A percentile compares a stretch with the other conserved stretches of the same genome.
Conservation (phyloP, 2,888 invertebrate species). For the Pyrochroa serraticornis region DNA sequence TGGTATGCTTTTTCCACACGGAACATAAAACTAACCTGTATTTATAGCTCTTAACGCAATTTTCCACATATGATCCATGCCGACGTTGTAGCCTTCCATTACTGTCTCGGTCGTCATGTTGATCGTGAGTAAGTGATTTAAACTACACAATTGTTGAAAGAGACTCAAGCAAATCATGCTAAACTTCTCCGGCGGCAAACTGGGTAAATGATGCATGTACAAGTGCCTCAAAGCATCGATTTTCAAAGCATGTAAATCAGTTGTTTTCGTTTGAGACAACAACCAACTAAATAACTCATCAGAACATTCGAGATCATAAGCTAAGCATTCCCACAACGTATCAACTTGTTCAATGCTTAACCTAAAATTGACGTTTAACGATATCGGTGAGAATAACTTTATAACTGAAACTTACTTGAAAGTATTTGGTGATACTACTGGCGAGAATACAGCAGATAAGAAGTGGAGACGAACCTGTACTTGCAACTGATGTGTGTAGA, state of each 20-base stretch:
- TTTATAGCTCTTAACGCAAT: constrained; percentile 89
- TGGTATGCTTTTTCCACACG: too few species aligned
- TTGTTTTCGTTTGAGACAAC: constrained; percentile 87
- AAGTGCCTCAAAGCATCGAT: constrained; percentile 86
- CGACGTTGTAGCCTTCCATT: constrained; percentile 68
- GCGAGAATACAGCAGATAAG: constrained; percentile 89
- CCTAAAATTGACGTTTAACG: too few species aligned
- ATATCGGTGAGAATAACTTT: too few species aligned
- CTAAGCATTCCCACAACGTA: constrained; percentile 89
- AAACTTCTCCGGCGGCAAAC: constrained; percentile 85
- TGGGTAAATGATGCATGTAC: constrained; percentile 87
- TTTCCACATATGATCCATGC: constrained; percentile 94
- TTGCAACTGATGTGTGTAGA: constrained; percentile 82
- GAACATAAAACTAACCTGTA: constrained; percentile 72
- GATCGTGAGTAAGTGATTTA: constrained; percentile 81
- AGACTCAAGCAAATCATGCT: constrained; percentile 90
- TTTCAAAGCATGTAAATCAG: constrained; percentile 89
- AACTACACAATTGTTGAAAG: constrained; percentile 88
- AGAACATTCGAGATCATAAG: constrained; percentile 82
- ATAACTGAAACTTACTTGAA: constrained; percentile 74
- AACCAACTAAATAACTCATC: constrained; percentile 95
- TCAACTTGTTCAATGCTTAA: constrained; percentile 88
- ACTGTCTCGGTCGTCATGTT: constrained; percentile 55
- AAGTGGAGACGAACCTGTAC: constrained; percentile 91
- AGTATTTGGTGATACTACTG: constrained; percentile 85